Base-by-base conservation (phyloP, 2,113 vertebrate genomes). In the Misgurnus mizolepis region DNA sequence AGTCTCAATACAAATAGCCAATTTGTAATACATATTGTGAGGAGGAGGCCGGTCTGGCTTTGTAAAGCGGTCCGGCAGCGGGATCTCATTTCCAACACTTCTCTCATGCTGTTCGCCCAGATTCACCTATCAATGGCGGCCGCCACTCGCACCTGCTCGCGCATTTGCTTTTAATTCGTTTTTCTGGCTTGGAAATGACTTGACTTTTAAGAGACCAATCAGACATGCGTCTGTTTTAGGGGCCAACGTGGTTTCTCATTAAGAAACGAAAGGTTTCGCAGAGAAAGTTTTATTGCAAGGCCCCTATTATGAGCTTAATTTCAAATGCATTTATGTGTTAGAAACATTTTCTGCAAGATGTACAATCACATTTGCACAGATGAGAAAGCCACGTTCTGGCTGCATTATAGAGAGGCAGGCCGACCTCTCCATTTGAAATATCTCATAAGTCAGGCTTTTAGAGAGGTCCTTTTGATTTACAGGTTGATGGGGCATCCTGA, bases 391-490 rank as follows among this genome's bases (percentile, higher is more conserved):
- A 39, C 70, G 41, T 58, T 56, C 43, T 40, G 70, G 8, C 1
- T 18, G 55, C 55, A 58, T 58, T 58, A 18, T 58, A 3, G 55
- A 7, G 55, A 58, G 8, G 55, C 55, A 8, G 43, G 41, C 72
- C 41, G 12, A 1, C 69, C 69, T 62, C 41, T 74, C 56, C 56
- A 62, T 60, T 61, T 61, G 3, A 74, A 74, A 74, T 41, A 61
- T 61, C 39, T 74, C 72, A 47, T 34, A 75, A 75, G 72, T 62
- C 80, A 62, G 79, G 72, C 73, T 77, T 77, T 82, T 80, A 79
- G 72, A 64, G 56, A 69, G 76, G 22, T 39, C 60, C 79, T 83
- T 80, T 85, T 81, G 80, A 85, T 85, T 84, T 85, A 76, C 62
- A 67, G 67, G 55, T 62, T 78, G 76, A 78, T 78, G 64, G 45